A percentile compares a stretch with the other conserved stretches of the same genome.
Conservation (phyloP, 2,888 invertebrate species). For the Sicus ferrugineus region DNA sequence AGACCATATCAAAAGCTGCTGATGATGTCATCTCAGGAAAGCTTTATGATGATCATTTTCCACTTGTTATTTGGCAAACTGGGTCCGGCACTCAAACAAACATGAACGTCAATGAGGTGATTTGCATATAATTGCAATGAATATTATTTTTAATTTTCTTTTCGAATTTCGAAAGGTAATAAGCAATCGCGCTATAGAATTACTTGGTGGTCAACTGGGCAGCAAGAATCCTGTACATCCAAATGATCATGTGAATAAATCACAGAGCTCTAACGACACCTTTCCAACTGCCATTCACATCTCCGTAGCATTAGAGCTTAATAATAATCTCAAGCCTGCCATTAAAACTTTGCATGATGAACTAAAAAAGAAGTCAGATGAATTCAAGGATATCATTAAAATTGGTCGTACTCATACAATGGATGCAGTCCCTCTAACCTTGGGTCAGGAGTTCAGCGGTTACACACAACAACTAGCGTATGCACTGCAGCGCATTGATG, state of each 20-base stretch:
- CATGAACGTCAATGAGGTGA: conserved; percentile 98
- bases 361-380: conserved; percentile 78
- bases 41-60: conserved; percentile 94
- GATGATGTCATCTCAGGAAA: conserved; percentile 95
- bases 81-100: conserved; percentile 99
- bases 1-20: conserved; percentile 88
- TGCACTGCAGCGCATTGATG: conserved; percentile 84
- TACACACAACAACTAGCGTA: conserved; percentile 87
- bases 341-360: conserved; percentile 77
- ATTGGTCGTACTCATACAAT: conserved; percentile 88
- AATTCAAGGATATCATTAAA: conserved; percentile 92
- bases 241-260: conserved; percentile 99
- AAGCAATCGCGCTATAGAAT: conserved; percentile 88
- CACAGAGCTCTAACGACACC: conserved; percentile 98
- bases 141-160: neutral
- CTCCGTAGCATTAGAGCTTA: conserved; percentile 89
- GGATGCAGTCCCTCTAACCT: conserved; percentile 94
- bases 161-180: conserved; percentile 70
- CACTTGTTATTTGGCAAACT: conserved; percentile 98
- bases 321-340: conserved; percentile 83
- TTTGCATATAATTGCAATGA: neutral
- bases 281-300: conserved; percentile 99
- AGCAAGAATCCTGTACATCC: conserved; percentile 96
- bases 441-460: conserved; percentile 97
- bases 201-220: conserved; percentile 88